Base-by-base conservation (phyloP, 1,140 invertebrate genomes). In the Papilio xuthus region DNA sequence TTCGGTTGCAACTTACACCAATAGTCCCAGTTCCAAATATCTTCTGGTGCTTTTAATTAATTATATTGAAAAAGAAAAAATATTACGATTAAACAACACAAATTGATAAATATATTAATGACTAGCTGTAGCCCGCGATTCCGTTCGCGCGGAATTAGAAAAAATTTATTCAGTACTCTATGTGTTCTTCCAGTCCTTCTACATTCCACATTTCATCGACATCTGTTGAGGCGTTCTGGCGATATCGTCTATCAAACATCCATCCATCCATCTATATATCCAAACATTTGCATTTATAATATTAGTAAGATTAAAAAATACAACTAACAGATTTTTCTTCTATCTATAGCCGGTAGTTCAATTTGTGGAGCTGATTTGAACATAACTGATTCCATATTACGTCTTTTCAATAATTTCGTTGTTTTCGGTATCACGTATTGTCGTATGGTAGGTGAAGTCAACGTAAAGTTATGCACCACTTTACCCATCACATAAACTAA, bases 1-100 rank as follows among this genome's bases (percentile, higher is more conserved):
- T 76, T 76, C 7, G 53, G 53, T 32, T 76, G 74, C 26, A 76
- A 60, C 41, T 76, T 28, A 7, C 74, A 76, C 74, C 74, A 76
- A 42, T 76, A 60, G 4, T 76, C 74, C 74, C 74, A 76, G 32
- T 32, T 60, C 74, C 74, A 76, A 15, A 76, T 60, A 13, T 76
- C 53, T 20, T 32, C 50, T 18, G 28, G 20, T 15, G 50, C 74
- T 76, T 20, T 1, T 47, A 12, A 72, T 3, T 4, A 47, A 72
- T 72, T 47, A 9, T 12, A 23, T 71, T 7, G 12, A 60, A 60
- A 56, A 9, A 6, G 7, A 47, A 47, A 47, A 2, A 47, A 56
- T 20, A 56, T 56, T 60, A 60, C 23, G 9, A 9, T 20, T 37
- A 37, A 37, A 37, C 32, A 37, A 37, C 0, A 37, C 32, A 26